Conservation (phyloP, 2,797 vertebrate species). For the Molothrus ater region DNA sequence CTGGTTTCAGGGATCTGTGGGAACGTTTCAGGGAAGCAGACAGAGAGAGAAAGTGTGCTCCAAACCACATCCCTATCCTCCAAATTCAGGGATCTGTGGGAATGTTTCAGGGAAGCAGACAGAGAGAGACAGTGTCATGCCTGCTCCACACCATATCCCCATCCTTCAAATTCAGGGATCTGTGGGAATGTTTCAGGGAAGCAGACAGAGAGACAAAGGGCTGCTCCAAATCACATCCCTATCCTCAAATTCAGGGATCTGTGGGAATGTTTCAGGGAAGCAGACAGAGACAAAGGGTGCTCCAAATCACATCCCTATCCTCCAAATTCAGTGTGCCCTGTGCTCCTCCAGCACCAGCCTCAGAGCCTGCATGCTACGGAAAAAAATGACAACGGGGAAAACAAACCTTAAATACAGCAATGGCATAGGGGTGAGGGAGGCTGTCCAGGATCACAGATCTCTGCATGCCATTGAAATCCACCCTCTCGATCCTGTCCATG, state of each 20-base stretch:
- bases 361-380: rapidly evolving
- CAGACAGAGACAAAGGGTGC: background rate
- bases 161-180: background rate
- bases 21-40: background rate
- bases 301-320: background rate
- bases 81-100: no score
- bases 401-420: conserved; percentile 93
- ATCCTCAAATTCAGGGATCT: background rate
- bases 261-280: background rate
- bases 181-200: background rate
- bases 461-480: conserved; percentile 84
- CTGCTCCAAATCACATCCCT: no score
- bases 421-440: conserved; percentile 95
- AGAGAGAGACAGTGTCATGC: background rate
- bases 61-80: background rate
- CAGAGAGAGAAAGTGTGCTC: background rate
- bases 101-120: background rate
- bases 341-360: background rate
- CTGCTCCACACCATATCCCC: no score
- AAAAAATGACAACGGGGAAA: rapidly evolving
- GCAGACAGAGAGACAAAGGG: no score
- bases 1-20: background rate
- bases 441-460: conserved; percentile 89
- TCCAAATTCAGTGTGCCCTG: rapidly evolving
- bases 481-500: conserved; percentile 93